Evolutionary conservation across 2,888 invertebrate species (phyloP), one percentile per base, ranked within the genome.

Genomic region (Xylophagus ater): DNA sequence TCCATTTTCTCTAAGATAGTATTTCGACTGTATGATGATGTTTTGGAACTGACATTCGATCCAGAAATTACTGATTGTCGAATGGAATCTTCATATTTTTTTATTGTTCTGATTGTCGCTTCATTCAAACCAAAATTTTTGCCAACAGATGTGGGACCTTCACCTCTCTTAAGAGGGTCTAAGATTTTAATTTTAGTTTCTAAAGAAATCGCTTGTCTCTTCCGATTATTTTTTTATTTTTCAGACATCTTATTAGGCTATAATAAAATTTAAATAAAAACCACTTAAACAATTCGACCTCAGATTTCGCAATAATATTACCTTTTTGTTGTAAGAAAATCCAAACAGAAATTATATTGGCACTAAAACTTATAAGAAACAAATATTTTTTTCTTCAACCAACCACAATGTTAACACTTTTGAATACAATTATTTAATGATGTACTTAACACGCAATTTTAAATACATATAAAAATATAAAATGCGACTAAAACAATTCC

Each of bases 61-160:
- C 41, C 36, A 41, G 30, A 41, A 36, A 35, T 36, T 24, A 41
- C 19, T 36, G 30, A 38, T 36, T 7, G 31, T 25, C 35, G 24
- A 31, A 28, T 28, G 8, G 28, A 15, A 15, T 15, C 28, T 9
- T 28, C 2, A 14, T 44, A n/a, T 25, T 46, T 46, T 40, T 45
- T 47, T 14, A 48, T 43, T 2, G 47, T 33, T 34, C 48, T 42
- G 13, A 46, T 33, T 10, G 43, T 44, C 35, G 47, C 43, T 44
- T 50, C 48, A 33, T 37, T 41, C 20, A 48, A 43, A 18, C 37
- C 34, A 37, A 45, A 48, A 30, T 32, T 14, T 31, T 44, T 46
- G 20, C 44, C 49, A 26, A 50, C 31, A 30, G 48, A 34, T 40
- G 48, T 45, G 21, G 49, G 34, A 17, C 48, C 43, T 37, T 45